phyloP scores from a whole-genome alignment of 2,113 vertebrate genomes.

The Serilophus lunatus region DNA sequence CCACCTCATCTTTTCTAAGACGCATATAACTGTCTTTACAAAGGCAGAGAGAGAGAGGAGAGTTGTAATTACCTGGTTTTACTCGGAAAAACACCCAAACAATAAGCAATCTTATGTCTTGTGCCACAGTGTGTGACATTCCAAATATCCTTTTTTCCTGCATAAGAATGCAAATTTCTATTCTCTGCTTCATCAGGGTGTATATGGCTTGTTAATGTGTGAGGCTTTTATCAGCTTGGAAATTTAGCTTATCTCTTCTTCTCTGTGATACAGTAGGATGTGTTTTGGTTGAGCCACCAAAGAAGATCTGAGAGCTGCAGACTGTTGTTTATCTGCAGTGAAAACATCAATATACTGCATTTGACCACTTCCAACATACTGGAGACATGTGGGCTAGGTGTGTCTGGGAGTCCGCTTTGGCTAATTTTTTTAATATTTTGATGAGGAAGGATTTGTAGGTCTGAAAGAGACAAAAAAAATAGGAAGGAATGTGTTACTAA shows the following conservation, averaged over 20 bases:
- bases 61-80: neutral
- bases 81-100: rapidly evolving
- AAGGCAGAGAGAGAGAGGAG: neutral
- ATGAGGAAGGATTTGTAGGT: neutral
- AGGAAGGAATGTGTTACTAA: neutral
- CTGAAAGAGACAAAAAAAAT: neutral
- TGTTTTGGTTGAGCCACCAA: neutral
- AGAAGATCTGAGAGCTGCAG: neutral
- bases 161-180: neutral
- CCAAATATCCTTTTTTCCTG: neutral
- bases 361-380: neutral
- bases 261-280: neutral
- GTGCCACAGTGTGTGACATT: neutral
- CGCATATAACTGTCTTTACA: neutral
- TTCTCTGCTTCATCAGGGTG: neutral
- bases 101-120: neutral
- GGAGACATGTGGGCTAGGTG: neutral
- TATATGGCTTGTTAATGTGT: neutral
- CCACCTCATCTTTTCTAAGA: neutral
- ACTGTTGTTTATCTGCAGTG: neutral
- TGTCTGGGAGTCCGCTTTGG: neutral
- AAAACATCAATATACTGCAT: rapidly evolving
- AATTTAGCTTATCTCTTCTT: neutral
- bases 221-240: neutral
- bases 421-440: neutral